Evolutionary conservation across 2,113 vertebrate genomes (phyloP), one percentile per base, ranked within the genome.

Genomic region (Illadopsis cleaveri): DNA sequence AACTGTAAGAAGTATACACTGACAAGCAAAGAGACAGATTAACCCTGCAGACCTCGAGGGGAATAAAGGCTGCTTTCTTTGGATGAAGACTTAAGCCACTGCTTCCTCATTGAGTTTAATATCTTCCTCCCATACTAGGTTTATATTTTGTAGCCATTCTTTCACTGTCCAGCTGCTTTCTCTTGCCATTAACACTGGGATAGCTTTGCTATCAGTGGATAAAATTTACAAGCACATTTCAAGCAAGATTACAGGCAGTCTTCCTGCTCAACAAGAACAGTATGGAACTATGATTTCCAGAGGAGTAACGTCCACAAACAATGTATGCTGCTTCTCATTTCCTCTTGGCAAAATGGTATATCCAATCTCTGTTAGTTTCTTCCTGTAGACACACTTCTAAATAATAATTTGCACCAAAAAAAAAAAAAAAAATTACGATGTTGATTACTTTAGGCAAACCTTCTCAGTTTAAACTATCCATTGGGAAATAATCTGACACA

Each of bases 261-360:
- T 94, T 95, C 80, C 85, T 91, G 75, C 86, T 82, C 12, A 1
- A 93, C 62, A 85, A 61, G 58, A 87, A 73, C 12, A 70, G 15
- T 40, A 62, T 50, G 57, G 78, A 95, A 93, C 95, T 83, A 92
- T 23, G 72, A 91, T 87, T 95, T 97, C 89, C 81, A 90, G 54
- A 96, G 42, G 17, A 88, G 11, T 83, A 86, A 91, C 81, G 94
- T 94, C 56, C 64, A 86, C 56, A 83, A 92, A 92, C 38, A 83
- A 58, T 69, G n/a, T 45, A 69, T 30, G n/a, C 22, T 25, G 83
- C 92, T 93, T 82, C 71, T 90, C 72, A 89, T 87, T 95, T 94
- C 86, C 72, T 88, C 65, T 95, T 95, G 73, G 83, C 66, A 93
- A 73, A 72, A 79, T 20, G 23, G 20, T 65, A 72, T 69, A 76